Conservation (phyloP, 2,113 vertebrate species). For the Balaeniceps rex region DNA sequence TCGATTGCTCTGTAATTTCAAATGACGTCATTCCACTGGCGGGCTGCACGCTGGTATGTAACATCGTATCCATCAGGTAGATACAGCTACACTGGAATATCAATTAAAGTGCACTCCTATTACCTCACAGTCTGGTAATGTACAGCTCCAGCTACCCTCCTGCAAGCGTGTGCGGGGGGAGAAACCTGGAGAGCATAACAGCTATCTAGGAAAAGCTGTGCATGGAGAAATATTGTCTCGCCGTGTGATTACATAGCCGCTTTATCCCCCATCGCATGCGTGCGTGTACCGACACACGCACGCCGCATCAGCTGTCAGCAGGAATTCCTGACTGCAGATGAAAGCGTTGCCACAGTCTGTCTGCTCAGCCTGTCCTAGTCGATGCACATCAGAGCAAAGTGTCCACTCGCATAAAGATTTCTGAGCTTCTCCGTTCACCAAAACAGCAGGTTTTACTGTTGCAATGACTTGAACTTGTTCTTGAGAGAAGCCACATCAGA, state of each 20-base stretch:
- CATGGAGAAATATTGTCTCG: neutral
- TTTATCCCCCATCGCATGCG: accelerated
- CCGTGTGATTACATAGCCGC: neutral
- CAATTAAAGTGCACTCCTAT: constrained; percentile 36
- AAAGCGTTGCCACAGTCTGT: neutral
- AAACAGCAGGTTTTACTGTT: neutral
- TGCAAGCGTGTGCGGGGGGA: neutral
- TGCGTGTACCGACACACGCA: neutral
- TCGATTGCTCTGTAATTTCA: neutral
- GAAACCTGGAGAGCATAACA: neutral
- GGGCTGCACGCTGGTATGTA: neutral
- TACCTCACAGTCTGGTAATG: constrained; percentile 69
- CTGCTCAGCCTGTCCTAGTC: neutral
- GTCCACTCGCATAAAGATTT: neutral
- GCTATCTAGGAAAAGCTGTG: constrained; percentile 18
- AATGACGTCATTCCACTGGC: neutral
- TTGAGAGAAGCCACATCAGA: neutral
- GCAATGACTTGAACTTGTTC: neutral
- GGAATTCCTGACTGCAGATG: neutral
- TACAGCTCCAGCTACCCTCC: neutral
- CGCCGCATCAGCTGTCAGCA: neutral
- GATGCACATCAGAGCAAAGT: neutral
- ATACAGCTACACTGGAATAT: constrained; percentile 44
- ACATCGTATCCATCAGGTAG: constrained; percentile 11
- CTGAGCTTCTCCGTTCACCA: neutral